Evolutionary conservation across 1,140 invertebrate species (phyloP).

Genomic region (Drosophila grimshawi): DNA sequence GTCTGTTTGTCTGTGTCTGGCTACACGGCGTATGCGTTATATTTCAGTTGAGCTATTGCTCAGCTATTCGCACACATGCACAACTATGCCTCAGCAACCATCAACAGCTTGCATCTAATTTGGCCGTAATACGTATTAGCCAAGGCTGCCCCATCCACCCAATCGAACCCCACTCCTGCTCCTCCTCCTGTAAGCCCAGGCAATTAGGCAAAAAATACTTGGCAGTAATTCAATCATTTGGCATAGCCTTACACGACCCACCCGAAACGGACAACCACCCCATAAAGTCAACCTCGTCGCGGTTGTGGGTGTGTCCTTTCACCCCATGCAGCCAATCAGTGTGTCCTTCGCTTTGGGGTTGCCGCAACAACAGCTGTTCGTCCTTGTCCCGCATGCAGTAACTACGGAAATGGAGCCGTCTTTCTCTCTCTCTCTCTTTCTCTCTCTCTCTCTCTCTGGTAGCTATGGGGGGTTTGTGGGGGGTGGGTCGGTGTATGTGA

Average conservation of each 20-base stretch:
- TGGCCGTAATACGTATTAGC: slow-evolving; percentile 33
- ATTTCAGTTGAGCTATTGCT: background rate
- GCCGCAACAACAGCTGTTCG: slow-evolving; percentile 36
- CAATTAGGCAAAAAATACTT: slow-evolving; percentile 69
- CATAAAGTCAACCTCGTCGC: background rate
- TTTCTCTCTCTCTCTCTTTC: background rate
- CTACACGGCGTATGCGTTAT: slow-evolving; percentile 42
- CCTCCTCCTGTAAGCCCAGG: slow-evolving; percentile 21
- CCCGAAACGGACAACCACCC: slow-evolving; percentile 7
- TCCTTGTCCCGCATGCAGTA: slow-evolving; percentile 35
- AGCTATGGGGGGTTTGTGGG: slow-evolving; percentile 10
- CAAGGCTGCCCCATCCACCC: background rate
- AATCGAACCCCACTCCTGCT: background rate
- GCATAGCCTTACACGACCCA: slow-evolving; percentile 63
- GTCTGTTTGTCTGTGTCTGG: background rate
- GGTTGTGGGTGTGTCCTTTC: slow-evolving; percentile 57
- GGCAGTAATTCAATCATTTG: slow-evolving; percentile 71
- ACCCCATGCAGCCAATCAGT: slow-evolving; percentile 45
- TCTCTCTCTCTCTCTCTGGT: background rate
- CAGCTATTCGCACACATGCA: slow-evolving; percentile 15
- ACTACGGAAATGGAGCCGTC: background rate
- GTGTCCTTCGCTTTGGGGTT: slow-evolving; percentile 18
- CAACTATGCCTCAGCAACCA: slow-evolving; percentile 62
- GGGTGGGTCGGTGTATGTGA: slow-evolving; percentile 4
- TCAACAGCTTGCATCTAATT: slow-evolving; percentile 25